Evolutionary conservation across 2,113 vertebrate species (phyloP), one percentile per base, ranked within the genome.

Genomic region (Prunella fulvescens): DNA sequence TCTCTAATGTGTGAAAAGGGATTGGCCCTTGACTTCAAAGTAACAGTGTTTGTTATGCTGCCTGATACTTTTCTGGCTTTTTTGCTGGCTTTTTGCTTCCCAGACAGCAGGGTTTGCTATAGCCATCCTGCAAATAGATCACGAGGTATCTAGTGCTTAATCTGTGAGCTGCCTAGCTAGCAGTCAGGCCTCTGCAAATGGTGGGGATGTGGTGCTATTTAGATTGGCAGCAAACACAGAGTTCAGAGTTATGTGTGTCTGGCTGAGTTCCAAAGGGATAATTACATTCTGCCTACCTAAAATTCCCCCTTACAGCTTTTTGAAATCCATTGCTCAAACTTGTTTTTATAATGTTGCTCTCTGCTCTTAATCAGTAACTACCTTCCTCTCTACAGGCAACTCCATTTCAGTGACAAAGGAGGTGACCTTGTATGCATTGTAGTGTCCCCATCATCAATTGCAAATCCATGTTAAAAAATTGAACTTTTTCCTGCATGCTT

Each of bases 241-340:
- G 53, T 47, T 81, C 45, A 47, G 78, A 81, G 25, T 53, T 53
- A 11, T 60, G 35, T 66, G 44, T 28, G 19, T 65, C 74, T 95
- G 94, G 94, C 84, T 62, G 76, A 73, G 78, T 66, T 92, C 91
- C 87, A 95, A 73, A 54, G 24, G 29, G 66, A 66, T 81, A 93
- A 96, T 95, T 95, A 66, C 45, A 64, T 97, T 81, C 88, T 93
- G 60, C 51, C 44, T 78, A 66, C 79, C 81, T 78, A 48, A 90
- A 94, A 77, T 88, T 94, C 56, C 71, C 45, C 50, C 31, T 45
- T 81, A n/a, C 28, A 71, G 54, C 58, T 81, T 93, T 89, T 73
- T 0, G 0, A 91, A 91, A 86, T 66, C 81, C 9, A 6, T 62
- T 76, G 65, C 58, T 90, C 33, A 47, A 86, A 88, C 74, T 56